phyloP scores from a whole-genome alignment of 1,140 invertebrate genomes.

The Yoshiicerus persimilis region DNA sequence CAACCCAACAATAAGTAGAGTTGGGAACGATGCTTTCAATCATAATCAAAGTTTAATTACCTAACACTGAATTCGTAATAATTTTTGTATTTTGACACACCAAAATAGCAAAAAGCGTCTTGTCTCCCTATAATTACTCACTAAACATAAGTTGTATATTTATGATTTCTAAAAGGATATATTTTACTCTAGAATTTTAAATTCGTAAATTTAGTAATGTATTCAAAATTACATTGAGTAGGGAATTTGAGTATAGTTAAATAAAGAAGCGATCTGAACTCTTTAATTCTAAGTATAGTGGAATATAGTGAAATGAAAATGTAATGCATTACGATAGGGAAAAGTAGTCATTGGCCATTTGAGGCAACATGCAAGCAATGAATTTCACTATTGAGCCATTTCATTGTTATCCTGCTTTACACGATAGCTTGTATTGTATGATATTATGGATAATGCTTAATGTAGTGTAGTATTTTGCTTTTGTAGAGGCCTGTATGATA shows the following conservation, averaged over 20 bases:
- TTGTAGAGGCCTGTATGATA: background rate
- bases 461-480: background rate
- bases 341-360: background rate
- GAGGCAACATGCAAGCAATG: background rate
- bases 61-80: no score
- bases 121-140: no score
- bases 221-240: no score
- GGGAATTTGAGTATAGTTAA: background rate
- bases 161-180: no score
- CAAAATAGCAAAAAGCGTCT: no score
- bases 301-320: background rate
- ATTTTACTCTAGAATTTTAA: no score
- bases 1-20: background rate
- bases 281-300: background rate
- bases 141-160: no score
- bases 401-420: constrained; percentile 1
- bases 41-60: no score
- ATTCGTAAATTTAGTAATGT: no score
- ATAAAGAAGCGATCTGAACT: background rate
- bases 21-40: background rate
- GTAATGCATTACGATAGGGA: background rate
- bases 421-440: background rate
- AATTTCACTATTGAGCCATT: constrained; percentile 18
- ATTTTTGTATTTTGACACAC: no score
- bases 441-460: background rate